Evolutionary conservation across 2,797 vertebrate species (phyloP).

Genomic region (Orientallactaga sibirica): DNA sequence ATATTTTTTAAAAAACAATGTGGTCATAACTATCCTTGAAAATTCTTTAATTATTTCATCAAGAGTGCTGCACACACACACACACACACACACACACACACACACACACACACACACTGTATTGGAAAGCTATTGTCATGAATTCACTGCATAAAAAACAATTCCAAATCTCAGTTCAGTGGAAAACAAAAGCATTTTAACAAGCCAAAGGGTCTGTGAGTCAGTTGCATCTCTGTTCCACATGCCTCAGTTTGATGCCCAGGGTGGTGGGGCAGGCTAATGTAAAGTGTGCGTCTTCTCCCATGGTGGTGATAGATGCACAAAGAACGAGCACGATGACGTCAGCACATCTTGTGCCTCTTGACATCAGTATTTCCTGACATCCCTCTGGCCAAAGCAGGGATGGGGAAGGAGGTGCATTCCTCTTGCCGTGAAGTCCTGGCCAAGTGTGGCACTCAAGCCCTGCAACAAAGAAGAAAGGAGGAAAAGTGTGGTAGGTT

Average conservation of each 20-base stretch:
- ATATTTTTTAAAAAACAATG: background rate
- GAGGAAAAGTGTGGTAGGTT: background rate
- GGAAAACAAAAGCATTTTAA: background rate
- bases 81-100: no score
- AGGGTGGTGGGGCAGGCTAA: background rate
- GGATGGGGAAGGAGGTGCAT: background rate
- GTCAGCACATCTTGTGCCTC: background rate
- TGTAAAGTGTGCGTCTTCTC: background rate
- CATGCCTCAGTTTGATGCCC: background rate
- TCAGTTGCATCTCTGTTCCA: background rate
- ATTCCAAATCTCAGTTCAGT: background rate
- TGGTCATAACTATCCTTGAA: background rate
- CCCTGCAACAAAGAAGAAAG: background rate
- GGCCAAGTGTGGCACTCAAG: background rate
- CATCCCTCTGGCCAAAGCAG: background rate
- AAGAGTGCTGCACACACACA: background rate
- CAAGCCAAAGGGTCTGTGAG: background rate
- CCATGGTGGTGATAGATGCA: no score
- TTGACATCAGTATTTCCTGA: background rate
- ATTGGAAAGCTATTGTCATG: background rate
- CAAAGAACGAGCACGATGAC: background rate
- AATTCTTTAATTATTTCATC: constrained; percentile 3
- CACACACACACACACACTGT: background rate
- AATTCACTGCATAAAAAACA: background rate
- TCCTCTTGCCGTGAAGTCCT: background rate